phyloP scores from a whole-genome alignment of 2,888 invertebrate species.

The Amphipyra berbera region DNA sequence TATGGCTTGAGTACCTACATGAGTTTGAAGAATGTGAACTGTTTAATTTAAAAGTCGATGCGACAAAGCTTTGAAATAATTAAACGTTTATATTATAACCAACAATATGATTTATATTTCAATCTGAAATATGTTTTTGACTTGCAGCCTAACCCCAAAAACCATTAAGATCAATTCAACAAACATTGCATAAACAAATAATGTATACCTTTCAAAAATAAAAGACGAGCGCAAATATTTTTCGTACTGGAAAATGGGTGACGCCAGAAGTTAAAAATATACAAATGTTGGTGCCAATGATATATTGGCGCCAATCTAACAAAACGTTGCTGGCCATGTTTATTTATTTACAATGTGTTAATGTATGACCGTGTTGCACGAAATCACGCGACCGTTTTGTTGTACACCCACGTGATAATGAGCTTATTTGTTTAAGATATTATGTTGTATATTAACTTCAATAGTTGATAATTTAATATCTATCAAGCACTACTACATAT shows the following conservation, averaged over 20 bases:
- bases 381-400: slow-evolving; percentile 42
- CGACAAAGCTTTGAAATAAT: too few relatives aligned
- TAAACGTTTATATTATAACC: neutral
- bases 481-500: slow-evolving; percentile 15
- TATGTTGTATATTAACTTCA: slow-evolving; percentile 31
- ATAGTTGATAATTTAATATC: slow-evolving; percentile 21
- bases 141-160: neutral
- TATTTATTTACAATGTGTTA: slow-evolving; percentile 30
- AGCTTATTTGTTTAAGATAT: slow-evolving; percentile 41
- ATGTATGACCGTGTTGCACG: slow-evolving; percentile 18
- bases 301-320: slow-evolving; percentile 9
- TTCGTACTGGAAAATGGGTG: slow-evolving; percentile 6
- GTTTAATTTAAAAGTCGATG: too few relatives aligned
- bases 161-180: neutral
- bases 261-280: slow-evolving; percentile 19
- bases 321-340: slow-evolving; percentile 11
- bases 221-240: neutral
- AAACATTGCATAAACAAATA: neutral
- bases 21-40: too few relatives aligned
- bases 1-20: too few relatives aligned
- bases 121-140: neutral
- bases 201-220: slow-evolving; percentile 16
- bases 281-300: slow-evolving; percentile 16
- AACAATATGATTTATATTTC: neutral
- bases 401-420: slow-evolving; percentile 30